Evolutionary conservation across 1,140 invertebrate species (phyloP).

Genomic region (Ctenoplectra terminalis): DNA sequence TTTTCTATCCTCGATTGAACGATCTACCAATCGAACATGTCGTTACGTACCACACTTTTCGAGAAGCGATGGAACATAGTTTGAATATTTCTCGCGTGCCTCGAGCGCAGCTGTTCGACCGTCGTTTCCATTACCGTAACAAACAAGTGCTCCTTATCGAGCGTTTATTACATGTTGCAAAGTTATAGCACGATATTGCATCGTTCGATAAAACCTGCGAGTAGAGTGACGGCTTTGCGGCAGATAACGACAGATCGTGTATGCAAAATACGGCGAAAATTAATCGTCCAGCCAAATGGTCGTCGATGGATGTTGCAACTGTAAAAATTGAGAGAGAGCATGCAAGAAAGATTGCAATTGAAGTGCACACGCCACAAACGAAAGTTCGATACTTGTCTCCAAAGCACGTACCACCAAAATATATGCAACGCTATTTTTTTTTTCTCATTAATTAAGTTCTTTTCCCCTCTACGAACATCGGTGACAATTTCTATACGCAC

Average conservation of each 20-base stretch:
- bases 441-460: background rate
- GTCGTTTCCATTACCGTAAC: slow-evolving; percentile 39
- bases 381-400: background rate
- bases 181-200: slow-evolving; percentile 42
- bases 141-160: slow-evolving; percentile 50
- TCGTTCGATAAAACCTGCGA: slow-evolving; percentile 22
- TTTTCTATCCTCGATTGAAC: background rate
- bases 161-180: slow-evolving; percentile 33
- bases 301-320: background rate
- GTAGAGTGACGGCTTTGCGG: background rate
- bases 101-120: slow-evolving; percentile 24
- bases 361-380: background rate
- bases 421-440: background rate
- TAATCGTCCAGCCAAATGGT: slow-evolving; percentile 1
- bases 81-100: background rate
- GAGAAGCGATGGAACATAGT: background rate
- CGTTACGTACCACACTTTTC: background rate
- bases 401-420: background rate
- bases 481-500: background rate
- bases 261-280: slow-evolving; percentile 33
- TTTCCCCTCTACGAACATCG: background rate
- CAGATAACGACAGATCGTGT: slow-evolving; percentile 20
- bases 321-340: background rate
- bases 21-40: no score
- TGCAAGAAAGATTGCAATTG: background rate